These are phyloP conservation scores for Gasterosteus nipponicus DNA, from an alignment of 2,113 vertebrate species.

Conservation along the genomic window DNA sequence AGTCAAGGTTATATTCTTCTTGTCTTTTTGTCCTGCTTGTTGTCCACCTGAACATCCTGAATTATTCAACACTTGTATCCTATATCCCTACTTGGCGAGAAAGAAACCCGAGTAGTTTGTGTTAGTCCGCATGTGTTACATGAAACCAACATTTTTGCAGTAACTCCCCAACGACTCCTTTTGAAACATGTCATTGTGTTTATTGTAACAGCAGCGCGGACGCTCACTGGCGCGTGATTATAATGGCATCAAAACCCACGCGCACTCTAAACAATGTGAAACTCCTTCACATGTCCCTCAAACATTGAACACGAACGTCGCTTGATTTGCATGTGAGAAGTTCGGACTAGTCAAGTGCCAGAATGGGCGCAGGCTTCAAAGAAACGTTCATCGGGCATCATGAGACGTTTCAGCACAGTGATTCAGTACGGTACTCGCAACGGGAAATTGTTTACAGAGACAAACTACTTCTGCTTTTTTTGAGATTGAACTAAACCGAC, in stretches of 20 bases:
- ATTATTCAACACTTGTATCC: slow-evolving; percentile 69
- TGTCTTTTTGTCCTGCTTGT: slow-evolving; percentile 8
- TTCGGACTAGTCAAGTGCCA: no score
- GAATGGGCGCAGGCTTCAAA: no score
- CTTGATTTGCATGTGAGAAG: no score
- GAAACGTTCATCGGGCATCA: no score
- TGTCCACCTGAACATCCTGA: slow-evolving; percentile 51
- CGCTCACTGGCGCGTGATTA: neutral
- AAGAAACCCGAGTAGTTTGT: slow-evolving; percentile 51
- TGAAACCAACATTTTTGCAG: neutral
- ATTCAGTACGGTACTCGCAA: neutral
- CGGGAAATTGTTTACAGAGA: neutral
- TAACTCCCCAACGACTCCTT: neutral
- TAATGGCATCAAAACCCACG: neutral
- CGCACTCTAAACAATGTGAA: neutral
- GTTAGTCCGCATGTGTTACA: slow-evolving; percentile 26
- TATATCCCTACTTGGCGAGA: slow-evolving; percentile 37
- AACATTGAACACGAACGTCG: neutral
- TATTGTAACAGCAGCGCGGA: neutral
- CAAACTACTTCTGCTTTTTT: neutral
- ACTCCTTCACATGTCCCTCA: neutral
- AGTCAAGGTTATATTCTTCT: slow-evolving; percentile 5
- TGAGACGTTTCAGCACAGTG: no score
- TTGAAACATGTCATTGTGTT: neutral
- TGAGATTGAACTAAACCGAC: neutral